Evolutionary conservation across 2,113 vertebrate species (phyloP), one percentile per base, ranked within the genome.

Genomic region (Ctenodactylus gundi): DNA sequence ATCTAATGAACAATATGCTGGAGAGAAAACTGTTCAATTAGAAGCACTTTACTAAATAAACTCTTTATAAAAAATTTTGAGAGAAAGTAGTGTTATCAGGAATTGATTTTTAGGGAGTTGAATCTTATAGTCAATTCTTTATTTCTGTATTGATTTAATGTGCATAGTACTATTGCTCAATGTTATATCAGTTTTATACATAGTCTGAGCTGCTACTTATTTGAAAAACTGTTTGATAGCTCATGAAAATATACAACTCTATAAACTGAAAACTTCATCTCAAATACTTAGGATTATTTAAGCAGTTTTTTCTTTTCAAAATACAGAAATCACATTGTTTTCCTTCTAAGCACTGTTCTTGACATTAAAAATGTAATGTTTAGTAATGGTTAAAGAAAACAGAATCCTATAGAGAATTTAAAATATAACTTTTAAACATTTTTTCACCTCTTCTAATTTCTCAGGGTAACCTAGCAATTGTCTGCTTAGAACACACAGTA

Each of bases 261-360:
- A 31, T 44, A 89, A 70, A 21, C 34, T 83, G 75, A 58, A 92
- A 86, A 72, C 58, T 55, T 89, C 34, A 53, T 90, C 10, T 7
- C 21, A 94, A 91, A 81, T 70, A 94, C 25, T 84, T 94, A 85
- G 27, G 29, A 84, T 84, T 9, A 90, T 91, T 94, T 68, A 91
- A 85, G 93, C 7, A 85, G 67, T 55, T 55, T 55, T 55, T 55
- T 62, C 49, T 93, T 78, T 55, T 78, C 89, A 89, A 96, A 94
- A 83, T 36, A 90, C 27, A 88, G 57, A 90, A 64, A 41, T 67
- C 46, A 49, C 15, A 57, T 20, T 73, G 8, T 70, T 93, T 78
- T 68, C 14, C 62, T 83, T 78, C 31, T 31, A 77, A 36, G 15
- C 6, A 4, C 10, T 60, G 13, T 73, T 67, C 5, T 20, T 90